A percentile compares a stretch with the other conserved stretches of the same genome.
Evolutionary conservation across 2,888 invertebrate species (phyloP).

Genomic region (Chymomyza procnemis): DNA sequence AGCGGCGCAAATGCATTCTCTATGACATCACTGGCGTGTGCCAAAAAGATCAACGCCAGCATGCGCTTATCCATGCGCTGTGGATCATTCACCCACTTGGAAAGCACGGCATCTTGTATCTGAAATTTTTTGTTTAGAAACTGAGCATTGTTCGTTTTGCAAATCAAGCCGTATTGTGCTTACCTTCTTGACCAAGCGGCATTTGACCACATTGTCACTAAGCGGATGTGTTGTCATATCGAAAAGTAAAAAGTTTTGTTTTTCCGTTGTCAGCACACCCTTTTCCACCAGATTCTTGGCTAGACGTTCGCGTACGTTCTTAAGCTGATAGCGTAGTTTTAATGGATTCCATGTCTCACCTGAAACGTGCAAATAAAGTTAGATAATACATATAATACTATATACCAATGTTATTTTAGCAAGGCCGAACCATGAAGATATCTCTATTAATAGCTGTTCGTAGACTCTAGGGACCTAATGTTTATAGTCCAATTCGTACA

Average conservation of each 20-base stretch:
- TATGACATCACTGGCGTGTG: constrained; percentile 98
- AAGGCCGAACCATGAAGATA: too few relatives aligned
- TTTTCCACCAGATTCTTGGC: constrained; percentile 99
- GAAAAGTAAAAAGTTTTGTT: constrained; percentile 99
- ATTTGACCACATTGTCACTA: constrained; percentile 96
- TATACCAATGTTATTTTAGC: too few relatives aligned
- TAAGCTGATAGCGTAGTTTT: constrained; percentile 97
- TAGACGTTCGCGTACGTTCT: constrained; percentile 98
- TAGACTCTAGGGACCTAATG: too few relatives aligned
- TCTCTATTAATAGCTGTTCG: too few relatives aligned
- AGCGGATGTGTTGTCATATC: constrained; percentile 99
- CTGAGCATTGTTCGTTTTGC: not conserved
- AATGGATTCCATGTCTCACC: constrained; percentile 99
- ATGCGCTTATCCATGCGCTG: constrained; percentile 98
- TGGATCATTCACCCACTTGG: constrained; percentile 97
- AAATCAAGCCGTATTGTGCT: not conserved
- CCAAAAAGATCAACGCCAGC: constrained; percentile 94
- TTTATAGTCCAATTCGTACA: too few relatives aligned
- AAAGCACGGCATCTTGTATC: constrained; percentile 98
- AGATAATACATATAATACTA: too few relatives aligned
- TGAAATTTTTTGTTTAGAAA: constrained; percentile 71
- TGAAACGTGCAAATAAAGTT: too few relatives aligned
- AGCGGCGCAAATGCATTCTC: constrained; percentile 99
- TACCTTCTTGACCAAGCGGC: constrained; percentile 97
- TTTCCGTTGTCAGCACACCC: constrained; percentile 98